Evolutionary conservation across 2,113 vertebrate genomes (phyloP), one percentile per base, ranked within the genome.

Genomic region (Sylvietta virens): DNA sequence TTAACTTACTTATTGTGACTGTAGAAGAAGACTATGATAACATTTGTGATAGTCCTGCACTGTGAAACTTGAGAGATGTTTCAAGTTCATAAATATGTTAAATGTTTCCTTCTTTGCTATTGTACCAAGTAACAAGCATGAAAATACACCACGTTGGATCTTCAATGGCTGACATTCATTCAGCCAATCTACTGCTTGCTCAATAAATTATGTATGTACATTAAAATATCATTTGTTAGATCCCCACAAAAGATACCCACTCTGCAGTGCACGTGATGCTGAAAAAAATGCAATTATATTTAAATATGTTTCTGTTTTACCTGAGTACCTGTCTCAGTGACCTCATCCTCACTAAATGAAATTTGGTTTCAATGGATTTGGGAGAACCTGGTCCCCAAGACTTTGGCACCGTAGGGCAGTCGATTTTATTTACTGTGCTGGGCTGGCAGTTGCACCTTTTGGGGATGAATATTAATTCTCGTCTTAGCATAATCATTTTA

Each of bases 121-220:
- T 93, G 82, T 95, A 57, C 57, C 65, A 51, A 91, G 83, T 93
- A 95, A 93, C 91, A 92, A 92, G 82, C n/a, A 6, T 85, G 81
- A 91, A 95, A 93, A 95, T 58, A 57, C 73, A 94, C 90, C 77
- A 94, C 84, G 78, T 93, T 94, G 94, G 81, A 94, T 96, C 78
- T 90, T 96, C 95, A 91, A 8, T 93, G 94, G 58, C 84, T 96
- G 88, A 92, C 90, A 93, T 90, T 94, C 88, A 88, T 97, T 91
- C 92, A 95, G 82, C 74, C 90, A 95, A 94, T 81, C 66, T 86
- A 95, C 58, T 45, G 66, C 81, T 94, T 95, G 80, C 94, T 95
- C 76, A 89, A 93, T 97, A 97, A 97, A 97, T 95, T 93, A 96
- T 96, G 85, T 90, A 96, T 94, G 88, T 95, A 92, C 83, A 94